phyloP scores from a whole-genome alignment of 2,113 vertebrate genomes.

The Lota lota region DNA sequence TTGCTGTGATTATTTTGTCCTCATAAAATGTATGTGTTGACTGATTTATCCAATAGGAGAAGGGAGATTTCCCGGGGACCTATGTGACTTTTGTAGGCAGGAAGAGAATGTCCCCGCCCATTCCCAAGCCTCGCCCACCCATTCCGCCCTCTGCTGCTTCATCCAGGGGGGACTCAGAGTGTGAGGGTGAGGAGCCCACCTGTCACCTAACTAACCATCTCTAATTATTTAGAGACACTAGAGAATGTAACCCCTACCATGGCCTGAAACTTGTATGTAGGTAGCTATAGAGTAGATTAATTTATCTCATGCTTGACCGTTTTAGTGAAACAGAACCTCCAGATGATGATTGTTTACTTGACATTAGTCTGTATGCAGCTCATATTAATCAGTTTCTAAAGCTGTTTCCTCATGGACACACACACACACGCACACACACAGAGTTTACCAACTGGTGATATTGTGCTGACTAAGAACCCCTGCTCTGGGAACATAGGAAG shows the following conservation, averaged over 20 bases:
- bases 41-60: slow-evolving; percentile 63
- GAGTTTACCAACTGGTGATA: too few relatives aligned
- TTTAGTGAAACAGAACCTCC: too few relatives aligned
- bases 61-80: slow-evolving; percentile 85
- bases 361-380: too few relatives aligned
- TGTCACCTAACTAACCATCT: not conserved
- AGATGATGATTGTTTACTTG: too few relatives aligned
- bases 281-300: too few relatives aligned
- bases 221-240: not conserved
- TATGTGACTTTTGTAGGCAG: slow-evolving; percentile 88
- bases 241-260: too few relatives aligned
- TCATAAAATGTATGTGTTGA: not conserved
- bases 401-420: not conserved
- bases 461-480: too few relatives aligned
- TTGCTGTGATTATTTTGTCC: not conserved
- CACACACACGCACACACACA: not conserved
- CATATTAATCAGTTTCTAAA: too few relatives aligned
- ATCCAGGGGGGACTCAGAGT: slow-evolving; percentile 54
- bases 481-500: too few relatives aligned
- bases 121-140: slow-evolving; percentile 79
- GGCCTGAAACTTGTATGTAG: too few relatives aligned
- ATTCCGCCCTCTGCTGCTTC: slow-evolving; percentile 81
- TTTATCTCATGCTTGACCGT: too few relatives aligned
- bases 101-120: slow-evolving; percentile 78
- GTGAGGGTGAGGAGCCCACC: slow-evolving; percentile 37